Conservation (phyloP, 2,888 invertebrate species). For the Micropterix aruncella region DNA sequence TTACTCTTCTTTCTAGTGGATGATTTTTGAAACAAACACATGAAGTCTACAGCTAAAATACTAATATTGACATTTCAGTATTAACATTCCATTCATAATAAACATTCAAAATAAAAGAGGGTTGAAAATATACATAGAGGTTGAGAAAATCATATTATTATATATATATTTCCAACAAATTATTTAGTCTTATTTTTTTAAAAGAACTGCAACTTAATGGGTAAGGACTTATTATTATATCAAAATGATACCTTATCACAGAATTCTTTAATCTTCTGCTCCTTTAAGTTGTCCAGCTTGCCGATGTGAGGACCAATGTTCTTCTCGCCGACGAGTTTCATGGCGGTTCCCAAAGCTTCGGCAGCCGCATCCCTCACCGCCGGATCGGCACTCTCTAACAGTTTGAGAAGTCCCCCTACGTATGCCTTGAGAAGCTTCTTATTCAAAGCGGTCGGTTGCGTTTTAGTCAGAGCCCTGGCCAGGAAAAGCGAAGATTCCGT, state of each 20-base stretch:
- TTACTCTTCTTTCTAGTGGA: no score
- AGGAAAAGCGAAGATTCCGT: conserved; percentile 77
- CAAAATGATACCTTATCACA: conserved; percentile 54
- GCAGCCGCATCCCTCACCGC: conserved; percentile 85
- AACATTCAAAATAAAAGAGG: background rate
- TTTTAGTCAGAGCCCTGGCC: conserved; percentile 67
- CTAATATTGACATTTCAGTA: background rate
- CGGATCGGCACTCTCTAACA: conserved; percentile 71
- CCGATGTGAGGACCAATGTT: conserved; percentile 70
- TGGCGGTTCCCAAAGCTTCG: conserved; percentile 85
- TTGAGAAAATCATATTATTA: no score
- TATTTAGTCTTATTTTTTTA: no score
- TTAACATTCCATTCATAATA: no score
- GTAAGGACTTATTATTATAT: no score
- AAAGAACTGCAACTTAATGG: no score
- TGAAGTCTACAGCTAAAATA: no score
- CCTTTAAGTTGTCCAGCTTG: conserved; percentile 82
- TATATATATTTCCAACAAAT: no score
- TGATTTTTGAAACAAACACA: no score
- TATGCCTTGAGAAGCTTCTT: conserved; percentile 84
- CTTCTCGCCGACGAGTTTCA: conserved; percentile 90
- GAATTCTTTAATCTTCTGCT: conserved; percentile 88
- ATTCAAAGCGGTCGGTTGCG: conserved; percentile 66
- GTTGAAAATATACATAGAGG: no score
- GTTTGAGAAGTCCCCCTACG: conserved; percentile 63